A percentile compares a stretch with the other conserved stretches of the same genome.
Evolutionary conservation across 92 coral and sea anemone species (phyloP).

Genomic region (Phenganax marumi): DNA sequence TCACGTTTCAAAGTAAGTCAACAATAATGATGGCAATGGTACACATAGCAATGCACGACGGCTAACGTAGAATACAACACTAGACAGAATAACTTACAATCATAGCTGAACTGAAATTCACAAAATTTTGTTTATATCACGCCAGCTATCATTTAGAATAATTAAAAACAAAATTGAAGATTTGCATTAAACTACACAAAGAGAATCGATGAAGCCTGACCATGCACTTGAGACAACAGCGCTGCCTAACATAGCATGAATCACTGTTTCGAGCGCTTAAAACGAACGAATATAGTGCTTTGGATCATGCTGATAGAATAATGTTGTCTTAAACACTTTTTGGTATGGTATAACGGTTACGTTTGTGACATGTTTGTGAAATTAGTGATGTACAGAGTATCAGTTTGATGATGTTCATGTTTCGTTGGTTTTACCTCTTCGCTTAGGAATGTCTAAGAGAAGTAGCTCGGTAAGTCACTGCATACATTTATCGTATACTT

Average conservation of each 20-base stretch:
- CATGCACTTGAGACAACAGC: background rate
- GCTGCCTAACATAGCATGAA: background rate
- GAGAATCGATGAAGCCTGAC: background rate
- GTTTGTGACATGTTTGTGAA: background rate
- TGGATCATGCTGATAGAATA: background rate
- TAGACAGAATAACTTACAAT: background rate
- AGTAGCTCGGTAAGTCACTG: background rate
- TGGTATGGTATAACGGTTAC: background rate
- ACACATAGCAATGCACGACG: no score
- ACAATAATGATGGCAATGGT: no score
- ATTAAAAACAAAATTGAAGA: background rate
- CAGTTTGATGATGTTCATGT: background rate
- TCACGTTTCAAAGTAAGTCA: conserved; percentile 18
- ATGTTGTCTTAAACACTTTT: no score
- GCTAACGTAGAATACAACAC: no score
- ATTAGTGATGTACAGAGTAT: background rate
- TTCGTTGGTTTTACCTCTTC: background rate
- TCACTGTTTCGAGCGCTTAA: background rate
- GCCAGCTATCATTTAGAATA: no score
- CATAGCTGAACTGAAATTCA: background rate
- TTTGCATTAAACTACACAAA: conserved; percentile 14
- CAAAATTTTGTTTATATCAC: no score
- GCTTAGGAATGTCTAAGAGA: background rate
- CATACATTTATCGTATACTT: background rate
- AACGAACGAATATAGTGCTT: background rate